Evolutionary conservation across 2,888 invertebrate genomes (phyloP).

Genomic region (Meghimatium bilineatum): DNA sequence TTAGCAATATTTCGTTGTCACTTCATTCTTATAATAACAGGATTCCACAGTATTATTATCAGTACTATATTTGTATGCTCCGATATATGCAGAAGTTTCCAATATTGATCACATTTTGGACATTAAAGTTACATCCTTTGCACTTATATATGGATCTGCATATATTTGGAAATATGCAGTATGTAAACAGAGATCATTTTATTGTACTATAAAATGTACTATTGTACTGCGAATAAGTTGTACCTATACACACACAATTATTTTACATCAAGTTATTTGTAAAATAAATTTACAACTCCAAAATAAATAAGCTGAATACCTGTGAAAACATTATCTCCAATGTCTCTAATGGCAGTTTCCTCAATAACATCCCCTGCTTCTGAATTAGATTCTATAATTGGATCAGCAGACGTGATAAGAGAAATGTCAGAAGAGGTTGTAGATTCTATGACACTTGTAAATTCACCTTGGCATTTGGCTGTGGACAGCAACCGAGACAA

Average conservation of each 20-base stretch:
- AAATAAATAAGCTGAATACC: slow-evolving; percentile 30
- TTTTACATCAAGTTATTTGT: neutral
- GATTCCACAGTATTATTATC: no score
- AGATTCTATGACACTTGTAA: slow-evolving; percentile 1
- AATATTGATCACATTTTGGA: no score
- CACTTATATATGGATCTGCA: no score
- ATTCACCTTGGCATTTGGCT: slow-evolving; percentile 33
- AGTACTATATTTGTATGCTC: no score
- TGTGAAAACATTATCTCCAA: slow-evolving; percentile 45
- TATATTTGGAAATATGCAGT: no score
- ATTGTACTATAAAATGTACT: no score
- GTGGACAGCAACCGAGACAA: slow-evolving; percentile 84
- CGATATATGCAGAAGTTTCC: no score
- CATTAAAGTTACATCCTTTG: no score
- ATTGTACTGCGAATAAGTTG: no score
- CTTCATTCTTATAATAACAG: no score
- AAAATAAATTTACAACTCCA: neutral
- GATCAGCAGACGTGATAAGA: neutral
- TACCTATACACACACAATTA: neutral
- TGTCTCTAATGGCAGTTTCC: slow-evolving; percentile 48
- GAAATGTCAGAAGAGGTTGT: slow-evolving; percentile 12
- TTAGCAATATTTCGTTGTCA: no score
- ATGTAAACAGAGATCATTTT: no score
- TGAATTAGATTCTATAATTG: slow-evolving; percentile 8
- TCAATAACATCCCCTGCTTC: slow-evolving; percentile 27